Base-by-base conservation (phyloP, 1,140 invertebrate species). In the Calliopsis andreniformis region DNA sequence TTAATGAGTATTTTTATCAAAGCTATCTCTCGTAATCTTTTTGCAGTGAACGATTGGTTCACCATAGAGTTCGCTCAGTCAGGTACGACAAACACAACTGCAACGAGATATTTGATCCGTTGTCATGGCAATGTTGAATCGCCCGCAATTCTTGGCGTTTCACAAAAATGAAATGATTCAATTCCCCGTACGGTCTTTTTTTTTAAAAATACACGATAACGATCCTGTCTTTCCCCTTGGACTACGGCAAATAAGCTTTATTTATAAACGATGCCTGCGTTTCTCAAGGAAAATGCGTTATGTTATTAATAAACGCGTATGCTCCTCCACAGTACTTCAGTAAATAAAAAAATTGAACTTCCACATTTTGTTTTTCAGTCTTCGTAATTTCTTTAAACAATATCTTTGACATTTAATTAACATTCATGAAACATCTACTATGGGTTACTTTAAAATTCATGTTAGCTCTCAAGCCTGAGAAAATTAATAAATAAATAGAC, bases 221-320 rank as follows among this genome's bases (percentile, higher is more conserved):
- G 69, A 64, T 72, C 69, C 59, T 18, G 32, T 72, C 59, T 42
- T 72, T 53, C 64, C 35, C 69, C 69, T 72, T 72, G 69, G 69
- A 39, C 58, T 18, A 63, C 69, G 59, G 49, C 59, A 72, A 72
- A 72, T 72, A 72, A 63, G 49, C 62, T 10, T 45, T 73, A 73
- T 73, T 73, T 73, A 73, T 73, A 67, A 43, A 45, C 71, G 49
- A 45, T 66, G 51, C 35, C 35, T 32, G 71, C 71, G 49, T n/a
- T 35, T 35, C 71, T 66, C 71, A 66, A 73, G 62, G 71, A 73
- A 64, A 56, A 56, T 66, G n/a, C 28, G 35, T 42, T 20, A 51
- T 66, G 35, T 67, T 75, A 67, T 66, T 75, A 67, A 75, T 75
- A 67, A 56, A 75, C 62, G 23, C 20, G 45, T 63, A 39, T 66